Base-by-base conservation (phyloP, 2,888 invertebrate species). In the Meiosimyza decipiens region DNA sequence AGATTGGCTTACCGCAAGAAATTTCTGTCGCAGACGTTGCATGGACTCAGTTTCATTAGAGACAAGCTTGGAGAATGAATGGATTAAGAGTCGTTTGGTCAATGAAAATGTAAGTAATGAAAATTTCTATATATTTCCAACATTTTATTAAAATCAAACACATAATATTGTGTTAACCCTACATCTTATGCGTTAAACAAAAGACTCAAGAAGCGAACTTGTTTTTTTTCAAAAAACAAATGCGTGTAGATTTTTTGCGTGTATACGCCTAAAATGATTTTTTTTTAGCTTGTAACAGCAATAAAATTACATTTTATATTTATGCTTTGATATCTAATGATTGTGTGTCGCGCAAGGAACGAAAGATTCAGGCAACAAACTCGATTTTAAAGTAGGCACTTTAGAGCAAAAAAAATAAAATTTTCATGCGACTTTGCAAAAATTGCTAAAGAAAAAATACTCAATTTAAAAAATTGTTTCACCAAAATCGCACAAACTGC, bases 1-100 rank as follows among this genome's bases (percentile, higher is more conserved):
- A 79, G 95, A 95, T 87, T 95, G 95, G 95, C 87, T 96, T 77
- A 92, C 91, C 63, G 95, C 92, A 28, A 90, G 96, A 82, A 96
- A 96, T 86, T 95, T 91, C 88, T 96, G 96, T 87, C 90, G 96
- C 75, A 92, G 94, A 88, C 92, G 95, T 73, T 96, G 96, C 87
- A 96, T 96, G 96, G 96, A 96, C 87, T 91, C 94, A 65, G 93
- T 95, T 62, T 94, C 94, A 3, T 85, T 96, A 80, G 95, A 96
- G 88, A 95, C 95, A 71, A 93, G 93, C 78, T 91, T 92, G 71
- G 95, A 96, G 87, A 95, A 95, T 83, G 95, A 95, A 85, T 95
- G 94, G 92, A 90, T 95, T 82, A 95, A 95, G 85, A 90, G 91
- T 74, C 91, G 92, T 78, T 89, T 96, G 78, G 91, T 93, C 3